Evolutionary conservation across 2,888 invertebrate species (phyloP), one percentile per base, ranked within the genome.

Genomic region (Odontomyia ornata): DNA sequence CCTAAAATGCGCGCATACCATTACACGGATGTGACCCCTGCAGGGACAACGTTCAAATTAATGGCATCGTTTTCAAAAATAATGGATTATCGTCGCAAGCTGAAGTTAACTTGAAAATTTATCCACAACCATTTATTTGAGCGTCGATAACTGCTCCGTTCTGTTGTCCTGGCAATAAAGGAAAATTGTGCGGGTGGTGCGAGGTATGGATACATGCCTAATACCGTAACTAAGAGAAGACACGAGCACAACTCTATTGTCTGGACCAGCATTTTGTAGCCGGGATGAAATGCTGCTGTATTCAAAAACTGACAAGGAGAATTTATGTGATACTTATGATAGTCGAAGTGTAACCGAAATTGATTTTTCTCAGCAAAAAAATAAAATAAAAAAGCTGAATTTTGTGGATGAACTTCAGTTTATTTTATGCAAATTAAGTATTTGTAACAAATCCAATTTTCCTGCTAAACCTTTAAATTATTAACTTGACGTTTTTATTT

Each of bases 61-160:
- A 75, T 75, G 64, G 75, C 28, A 46, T 62, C 52, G 46, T 75
- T 75, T 62, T 25, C 47, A 46, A 75, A 75, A 75, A 62, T 64
- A 75, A 75, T 75, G 75, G 75, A 75, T 75, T 75, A 75, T 64
- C 75, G 64, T 75, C 64, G 28, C n/a, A 36, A 47, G 36, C 64
- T 47, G 30, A 75, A 64, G 64, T 75, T 64, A 47, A 75, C 75
- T 75, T 75, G 64, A 62, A 28, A 75, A 64, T 62, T 75, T 52
- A 64, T 75, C 73, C 73, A 36, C 9, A 21, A 60, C 57, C 57
- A 71, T 73, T 73, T 57, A 72, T 30, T 72, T 21, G 57, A 56
- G 72, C 72, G 57, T 73, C 57, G 57, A 73, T 57, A 43, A 56
- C 11, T 67, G 15, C 25, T 43, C 47, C 15, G 73, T 13, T 47